These are phyloP conservation scores for Siderastrea siderea DNA, from an alignment of 92 coral and sea anemone species.

Conservation along the genomic window DNA sequence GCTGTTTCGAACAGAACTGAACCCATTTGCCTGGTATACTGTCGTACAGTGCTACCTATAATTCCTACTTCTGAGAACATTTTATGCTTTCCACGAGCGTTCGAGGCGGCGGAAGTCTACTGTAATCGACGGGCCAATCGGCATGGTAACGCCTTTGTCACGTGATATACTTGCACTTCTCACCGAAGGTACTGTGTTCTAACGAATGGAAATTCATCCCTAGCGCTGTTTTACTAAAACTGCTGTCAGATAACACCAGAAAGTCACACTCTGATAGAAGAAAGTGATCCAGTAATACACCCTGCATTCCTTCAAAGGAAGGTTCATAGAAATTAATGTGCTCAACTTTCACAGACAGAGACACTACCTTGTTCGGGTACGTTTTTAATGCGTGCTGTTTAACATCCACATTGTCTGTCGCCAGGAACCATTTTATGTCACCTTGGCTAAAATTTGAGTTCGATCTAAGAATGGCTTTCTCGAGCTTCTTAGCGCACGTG, in stretches of 20 bases:
- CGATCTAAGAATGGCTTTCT: conserved; percentile 25
- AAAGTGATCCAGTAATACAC: conserved; percentile 75
- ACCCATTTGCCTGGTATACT: no score
- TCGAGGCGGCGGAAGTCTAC: background rate
- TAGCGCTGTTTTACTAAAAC: conserved; percentile 74
- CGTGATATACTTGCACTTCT: conserved; percentile 48
- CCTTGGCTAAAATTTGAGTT: conserved; percentile 34
- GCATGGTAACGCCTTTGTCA: background rate
- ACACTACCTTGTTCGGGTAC: conserved; percentile 62
- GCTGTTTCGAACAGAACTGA: no score
- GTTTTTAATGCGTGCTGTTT: conserved; percentile 54
- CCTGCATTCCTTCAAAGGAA: conserved; percentile 67
- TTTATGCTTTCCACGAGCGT: background rate
- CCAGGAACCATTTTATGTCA: conserved; percentile 78
- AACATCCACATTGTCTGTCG: conserved; percentile 70
- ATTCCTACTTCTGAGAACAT: background rate
- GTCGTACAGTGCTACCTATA: no score
- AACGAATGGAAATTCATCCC: conserved; percentile 77
- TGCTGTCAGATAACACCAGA: conserved; percentile 75
- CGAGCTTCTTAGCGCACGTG: conserved; percentile 71
- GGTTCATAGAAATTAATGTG: conserved; percentile 69
- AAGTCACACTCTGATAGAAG: conserved; percentile 78
- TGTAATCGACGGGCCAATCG: background rate
- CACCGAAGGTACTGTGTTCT: conserved; percentile 52
- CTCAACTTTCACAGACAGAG: conserved; percentile 69